Evolutionary conservation across 2,888 invertebrate genomes (phyloP).

Genomic region (Caenorhabditis sp.): DNA sequence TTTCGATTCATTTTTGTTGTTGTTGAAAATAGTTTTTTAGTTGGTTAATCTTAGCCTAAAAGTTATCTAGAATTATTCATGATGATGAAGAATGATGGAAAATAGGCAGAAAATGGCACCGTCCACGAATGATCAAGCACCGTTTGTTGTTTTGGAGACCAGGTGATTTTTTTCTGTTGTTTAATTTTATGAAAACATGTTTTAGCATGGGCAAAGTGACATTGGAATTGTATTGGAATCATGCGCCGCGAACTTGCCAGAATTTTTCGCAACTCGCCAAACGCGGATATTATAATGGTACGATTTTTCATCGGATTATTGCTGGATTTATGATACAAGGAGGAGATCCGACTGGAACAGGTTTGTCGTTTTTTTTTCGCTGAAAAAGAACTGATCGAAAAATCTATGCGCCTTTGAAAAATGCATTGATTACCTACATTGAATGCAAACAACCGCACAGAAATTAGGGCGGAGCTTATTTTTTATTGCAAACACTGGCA

Average conservation of each 20-base stretch:
- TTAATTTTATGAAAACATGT: background rate
- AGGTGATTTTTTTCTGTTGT: constrained; percentile 10
- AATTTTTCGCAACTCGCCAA: constrained; percentile 91
- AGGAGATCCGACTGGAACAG: constrained; percentile 96
- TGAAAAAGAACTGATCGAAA: no score
- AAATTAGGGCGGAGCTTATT: no score
- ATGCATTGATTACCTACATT: no score
- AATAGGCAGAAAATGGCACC: constrained; percentile 21
- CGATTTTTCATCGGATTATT: constrained; percentile 94
- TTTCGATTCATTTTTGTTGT: background rate
- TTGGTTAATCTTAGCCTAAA: background rate
- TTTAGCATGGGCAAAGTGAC: constrained; percentile 84
- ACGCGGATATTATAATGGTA: constrained; percentile 85
- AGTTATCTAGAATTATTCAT: background rate
- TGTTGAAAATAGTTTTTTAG: background rate
- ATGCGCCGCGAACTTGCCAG: constrained; percentile 93
- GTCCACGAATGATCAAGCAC: constrained; percentile 31
- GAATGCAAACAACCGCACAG: no score
- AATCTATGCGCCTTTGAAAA: no score
- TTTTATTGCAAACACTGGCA: no score
- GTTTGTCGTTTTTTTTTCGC: constrained; percentile 65
- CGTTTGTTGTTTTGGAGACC: constrained; percentile 49
- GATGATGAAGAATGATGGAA: background rate
- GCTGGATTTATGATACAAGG: constrained; percentile 77
- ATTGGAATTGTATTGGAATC: constrained; percentile 96